Percentiles rank a stretch among this genome's conserved stretches.
Conservation (phyloP, 2,113 vertebrate species). For the Centropristis striata region DNA sequence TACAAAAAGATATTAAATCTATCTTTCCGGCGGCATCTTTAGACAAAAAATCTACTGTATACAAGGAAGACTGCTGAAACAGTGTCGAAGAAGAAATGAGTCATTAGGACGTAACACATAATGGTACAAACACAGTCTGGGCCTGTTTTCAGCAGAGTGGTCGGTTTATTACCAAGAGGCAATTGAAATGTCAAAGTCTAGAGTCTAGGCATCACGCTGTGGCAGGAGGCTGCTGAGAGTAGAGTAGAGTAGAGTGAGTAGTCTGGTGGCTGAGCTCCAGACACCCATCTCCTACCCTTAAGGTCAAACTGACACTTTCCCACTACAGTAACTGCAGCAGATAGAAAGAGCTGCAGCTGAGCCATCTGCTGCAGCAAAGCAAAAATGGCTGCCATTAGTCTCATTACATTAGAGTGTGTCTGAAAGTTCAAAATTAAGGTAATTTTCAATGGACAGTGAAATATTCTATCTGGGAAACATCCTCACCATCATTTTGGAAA, state of each 20-base stretch:
- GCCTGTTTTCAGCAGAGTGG: slow-evolving; percentile 24
- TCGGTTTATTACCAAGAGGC: slow-evolving; percentile 51
- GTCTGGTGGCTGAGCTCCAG: slow-evolving; percentile 63
- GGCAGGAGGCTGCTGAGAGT: slow-evolving; percentile 46
- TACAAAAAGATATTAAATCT: neutral
- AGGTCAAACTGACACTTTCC: slow-evolving; percentile 72
- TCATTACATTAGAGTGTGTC: neutral
- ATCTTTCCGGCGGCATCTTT: neutral
- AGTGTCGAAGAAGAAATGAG: neutral
- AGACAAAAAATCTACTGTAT: neutral
- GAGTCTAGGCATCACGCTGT: slow-evolving; percentile 44
- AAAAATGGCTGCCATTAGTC: neutral
- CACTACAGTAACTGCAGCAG: slow-evolving; percentile 18
- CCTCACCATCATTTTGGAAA: neutral
- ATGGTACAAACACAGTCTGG: slow-evolving; percentile 2
- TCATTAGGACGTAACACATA: slow-evolving; percentile 15
- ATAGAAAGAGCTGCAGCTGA: slow-evolving; percentile 27
- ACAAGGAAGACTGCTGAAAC: neutral
- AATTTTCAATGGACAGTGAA: neutral
- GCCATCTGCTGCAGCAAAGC: neutral
- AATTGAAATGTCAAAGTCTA: slow-evolving; percentile 61
- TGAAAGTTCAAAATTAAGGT: neutral
- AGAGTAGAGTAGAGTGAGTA: slow-evolving; percentile 59
- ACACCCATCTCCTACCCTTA: slow-evolving; percentile 52
- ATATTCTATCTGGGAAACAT: neutral